Conservation (phyloP, 2,797 vertebrate genomes). For the Antennarius maculatus region DNA sequence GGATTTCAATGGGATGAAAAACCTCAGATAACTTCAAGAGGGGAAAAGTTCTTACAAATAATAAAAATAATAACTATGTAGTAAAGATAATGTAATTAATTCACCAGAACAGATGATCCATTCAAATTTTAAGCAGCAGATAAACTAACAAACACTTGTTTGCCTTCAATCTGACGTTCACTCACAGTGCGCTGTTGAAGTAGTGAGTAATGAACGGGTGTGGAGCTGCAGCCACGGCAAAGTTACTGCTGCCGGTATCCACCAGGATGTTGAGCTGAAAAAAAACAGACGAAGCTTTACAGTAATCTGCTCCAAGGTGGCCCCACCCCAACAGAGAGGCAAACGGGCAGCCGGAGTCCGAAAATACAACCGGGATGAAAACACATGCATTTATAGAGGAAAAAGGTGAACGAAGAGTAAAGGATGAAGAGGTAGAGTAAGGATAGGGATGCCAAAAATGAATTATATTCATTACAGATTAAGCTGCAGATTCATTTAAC, state of each 20-base stretch:
- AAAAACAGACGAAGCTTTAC: conserved; percentile 39
- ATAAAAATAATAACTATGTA: too few species aligned
- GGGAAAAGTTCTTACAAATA: neutral
- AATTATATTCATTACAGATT: too few species aligned
- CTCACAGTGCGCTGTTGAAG: conserved; percentile 88
- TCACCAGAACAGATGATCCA: neutral
- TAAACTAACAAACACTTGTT: too few species aligned
- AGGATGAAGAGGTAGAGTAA: neutral
- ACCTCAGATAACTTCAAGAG: too few species aligned
- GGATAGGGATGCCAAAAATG: too few species aligned
- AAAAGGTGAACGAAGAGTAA: neutral
- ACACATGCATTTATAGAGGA: neutral
- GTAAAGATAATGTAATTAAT: neutral
- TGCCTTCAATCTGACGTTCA: conserved; percentile 13
- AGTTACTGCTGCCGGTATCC: conserved; percentile 99
- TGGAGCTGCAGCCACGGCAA: conserved; percentile 91
- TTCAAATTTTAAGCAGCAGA: neutral
- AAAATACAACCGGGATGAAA: too few species aligned
- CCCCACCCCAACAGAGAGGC: neutral
- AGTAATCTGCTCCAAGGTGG: conserved; percentile 3
- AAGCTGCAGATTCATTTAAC: too few species aligned
- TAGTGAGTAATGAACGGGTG: conserved; percentile 86
- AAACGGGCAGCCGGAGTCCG: neutral
- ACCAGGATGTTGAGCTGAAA: conserved; percentile 95
- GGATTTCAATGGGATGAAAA: too few species aligned